phyloP scores from a whole-genome alignment of 2,113 vertebrate genomes.

The Podocnemis expansa region DNA sequence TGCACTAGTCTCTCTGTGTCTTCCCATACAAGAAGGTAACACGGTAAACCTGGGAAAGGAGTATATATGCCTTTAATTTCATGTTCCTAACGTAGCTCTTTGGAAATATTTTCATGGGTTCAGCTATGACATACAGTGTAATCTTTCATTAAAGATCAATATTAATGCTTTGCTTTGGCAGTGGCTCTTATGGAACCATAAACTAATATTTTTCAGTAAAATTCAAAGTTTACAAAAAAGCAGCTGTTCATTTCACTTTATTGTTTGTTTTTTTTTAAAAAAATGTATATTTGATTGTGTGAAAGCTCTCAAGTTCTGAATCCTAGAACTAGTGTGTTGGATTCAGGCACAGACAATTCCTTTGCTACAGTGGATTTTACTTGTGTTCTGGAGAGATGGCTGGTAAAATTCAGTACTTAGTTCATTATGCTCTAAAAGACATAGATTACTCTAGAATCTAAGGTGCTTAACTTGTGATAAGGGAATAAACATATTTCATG shows the following conservation, averaged over 20 bases:
- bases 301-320: neutral
- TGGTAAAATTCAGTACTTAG: too few relatives aligned
- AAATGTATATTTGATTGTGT: neutral
- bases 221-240: neutral
- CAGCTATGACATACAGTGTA: accelerated
- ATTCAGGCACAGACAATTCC: neutral
- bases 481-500: neutral
- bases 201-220: neutral
- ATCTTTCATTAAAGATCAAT: accelerated
- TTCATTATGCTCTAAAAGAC: neutral
- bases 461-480: neutral
- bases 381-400: accelerated
- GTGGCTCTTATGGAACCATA: neutral
- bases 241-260: neutral
- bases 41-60: neutral
- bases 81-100: neutral
- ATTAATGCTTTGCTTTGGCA: neutral
- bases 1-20: neutral
- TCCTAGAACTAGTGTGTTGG: neutral
- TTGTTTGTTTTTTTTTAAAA: neutral
- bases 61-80: neutral
- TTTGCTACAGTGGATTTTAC: accelerated
- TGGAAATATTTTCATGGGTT: neutral
- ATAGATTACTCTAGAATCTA: neutral
- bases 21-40: neutral